Evolutionary conservation across 2,797 vertebrate species (phyloP), one percentile per base, ranked within the genome.

Genomic region (Ceryle rudis): DNA sequence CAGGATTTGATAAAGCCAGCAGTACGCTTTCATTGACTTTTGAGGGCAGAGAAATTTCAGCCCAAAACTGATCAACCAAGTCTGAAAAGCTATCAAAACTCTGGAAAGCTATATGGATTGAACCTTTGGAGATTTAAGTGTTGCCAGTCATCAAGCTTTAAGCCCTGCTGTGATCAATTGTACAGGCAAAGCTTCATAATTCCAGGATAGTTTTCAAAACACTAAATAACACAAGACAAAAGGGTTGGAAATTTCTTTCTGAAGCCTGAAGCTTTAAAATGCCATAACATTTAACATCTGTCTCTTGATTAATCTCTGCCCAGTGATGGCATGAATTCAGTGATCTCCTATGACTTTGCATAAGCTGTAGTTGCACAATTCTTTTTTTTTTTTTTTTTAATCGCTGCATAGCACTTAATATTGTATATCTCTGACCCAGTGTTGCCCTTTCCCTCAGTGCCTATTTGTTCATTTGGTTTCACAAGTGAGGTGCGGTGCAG

Each of bases 241-340:
- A 83, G n/a, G 69, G 57, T 11, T 90, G 72, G 65, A 61, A 86
- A 49, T 74, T 11, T 61, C 29, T 86, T 87, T 58, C 12, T 47
- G 51, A 60, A 77, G 60, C 74, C 69, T 60, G 64, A 81, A 65
- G 80, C 69, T 93, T 75, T 88, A 88, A 91, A 90, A 90, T 39
- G 37, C 37, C 5, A 1, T 58, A 57, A 65, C 42, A n/a, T 86
- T 86, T 71, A 46, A 49, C 44, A 74, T 83, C 79, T 94, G 61
- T 37, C 60, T 81, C 52, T 65, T 84, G 73, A 57, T 28, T 70
- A 33, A 77, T 60, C 42, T 61, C 55, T 89, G 41, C 60, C 51
- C 74, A 44, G 54, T 0, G 0, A 28, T 31, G 26, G 31, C 2
- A 5, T 31, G 51, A 79, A 70, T 75, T 70, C 74, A 51, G 21